Base-by-base conservation (phyloP, 2,113 vertebrate genomes). In the Tamias sibiricus region DNA sequence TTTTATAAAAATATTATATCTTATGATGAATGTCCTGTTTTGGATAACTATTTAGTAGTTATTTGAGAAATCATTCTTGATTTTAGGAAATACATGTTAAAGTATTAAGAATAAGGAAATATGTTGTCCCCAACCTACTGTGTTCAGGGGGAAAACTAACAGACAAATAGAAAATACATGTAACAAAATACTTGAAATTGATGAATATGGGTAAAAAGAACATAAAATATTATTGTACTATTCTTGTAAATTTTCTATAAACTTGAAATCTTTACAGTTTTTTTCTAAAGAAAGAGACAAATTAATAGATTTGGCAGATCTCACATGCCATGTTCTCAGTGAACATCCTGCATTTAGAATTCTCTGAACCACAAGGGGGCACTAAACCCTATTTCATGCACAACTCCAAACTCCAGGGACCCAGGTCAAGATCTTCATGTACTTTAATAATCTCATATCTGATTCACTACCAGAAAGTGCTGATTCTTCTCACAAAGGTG, bases 121-220 rank as follows among this genome's bases (percentile, higher is more conserved):
- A 47, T 85, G 7, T 40, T 40, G 0, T 47, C 26, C 0, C 6
- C 17, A 86, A 49, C 19, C 76, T 82, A 42, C 7, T 68, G 3
- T 76, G 10, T 52, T 79, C 44, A 91, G 66, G 22, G 22, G 72
- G 69, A 62, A 76, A 66, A 52, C 4, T 80, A 20, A 72, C 0
- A 94, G 6, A 86, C n/a, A 87, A 20, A 42, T 2, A 84, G 17
- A 72, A 79, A 94, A 57, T 44, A 71, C 69, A 47, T 85, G 1
- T 17, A 47, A 32, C 3, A 94, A 79, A 97, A 87, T 87, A 40
- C 47, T 91, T 89, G 84, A 95, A 83, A 24, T 26, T 30, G 4
- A 64, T 90, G n/a, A 81, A 68, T 83, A 20, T 62, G 6, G 14
- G 10, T 40, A 59, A 74, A 75, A 22, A 84, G 4, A 59, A 16